Percentiles rank a stretch among this genome's conserved stretches.
These are phyloP conservation scores for Drosophila bunnanda DNA, from an alignment of 2,888 invertebrate species.

Conservation along the genomic window DNA sequence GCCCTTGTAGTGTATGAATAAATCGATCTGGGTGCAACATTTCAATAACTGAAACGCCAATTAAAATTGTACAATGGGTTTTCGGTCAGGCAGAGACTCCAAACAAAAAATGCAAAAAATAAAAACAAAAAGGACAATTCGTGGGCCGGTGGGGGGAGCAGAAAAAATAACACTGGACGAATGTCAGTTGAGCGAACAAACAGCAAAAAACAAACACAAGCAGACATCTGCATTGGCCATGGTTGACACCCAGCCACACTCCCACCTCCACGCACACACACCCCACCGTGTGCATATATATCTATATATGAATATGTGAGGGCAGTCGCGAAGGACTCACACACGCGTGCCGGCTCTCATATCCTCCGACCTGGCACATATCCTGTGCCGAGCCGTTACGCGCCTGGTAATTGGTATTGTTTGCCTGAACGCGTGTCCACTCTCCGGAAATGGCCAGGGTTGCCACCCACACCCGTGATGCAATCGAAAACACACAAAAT, in stretches of 20 bases:
- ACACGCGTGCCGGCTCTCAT: conserved; percentile 49
- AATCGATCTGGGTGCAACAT: conserved; percentile 66
- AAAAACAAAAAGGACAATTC: neutral
- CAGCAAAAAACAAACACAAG: conserved; percentile 64
- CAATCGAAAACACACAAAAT: conserved; percentile 42
- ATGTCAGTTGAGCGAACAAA: conserved; percentile 75
- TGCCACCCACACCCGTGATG: conserved; percentile 31
- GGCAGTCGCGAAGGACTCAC: conserved; percentile 50
- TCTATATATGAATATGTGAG: conserved; percentile 46
- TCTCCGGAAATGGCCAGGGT: conserved; percentile 38
- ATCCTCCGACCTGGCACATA: conserved; percentile 51
- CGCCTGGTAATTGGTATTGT: conserved; percentile 76
- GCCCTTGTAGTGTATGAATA: conserved; percentile 9
- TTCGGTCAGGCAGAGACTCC: conserved; percentile 56
- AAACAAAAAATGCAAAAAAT: conserved; percentile 24
- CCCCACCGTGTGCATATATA: conserved; percentile 26
- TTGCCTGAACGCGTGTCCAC: conserved; percentile 66
- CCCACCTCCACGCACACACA: neutral
- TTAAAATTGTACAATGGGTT: conserved; percentile 74
- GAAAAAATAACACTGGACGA: conserved; percentile 51
- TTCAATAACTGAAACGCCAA: conserved; percentile 78
- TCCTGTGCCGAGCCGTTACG: conserved; percentile 57
- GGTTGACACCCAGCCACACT: conserved; percentile 30
- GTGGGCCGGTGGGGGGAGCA: conserved; percentile 1
- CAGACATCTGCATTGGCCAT: conserved; percentile 64